Percentiles rank a stretch among this genome's conserved stretches.
Evolutionary conservation across 2,113 vertebrate species (phyloP).

Genomic region (Mirounga angustirostris): DNA sequence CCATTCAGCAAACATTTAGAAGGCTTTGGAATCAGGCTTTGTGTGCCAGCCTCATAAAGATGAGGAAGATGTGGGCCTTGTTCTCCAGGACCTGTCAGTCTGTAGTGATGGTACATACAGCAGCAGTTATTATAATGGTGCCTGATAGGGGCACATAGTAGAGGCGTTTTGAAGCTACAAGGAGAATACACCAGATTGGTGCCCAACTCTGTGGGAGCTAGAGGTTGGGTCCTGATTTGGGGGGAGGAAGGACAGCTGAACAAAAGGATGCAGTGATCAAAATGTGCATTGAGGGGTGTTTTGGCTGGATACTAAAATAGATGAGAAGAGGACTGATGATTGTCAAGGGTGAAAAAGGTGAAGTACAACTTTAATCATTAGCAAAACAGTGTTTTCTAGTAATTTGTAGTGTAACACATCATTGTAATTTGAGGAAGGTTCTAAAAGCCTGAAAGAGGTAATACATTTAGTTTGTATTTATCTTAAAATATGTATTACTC

Average conservation of each 20-base stretch:
- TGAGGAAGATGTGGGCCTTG: conserved; percentile 8
- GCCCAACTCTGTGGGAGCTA: neutral
- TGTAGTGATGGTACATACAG: neutral
- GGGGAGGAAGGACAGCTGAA: neutral
- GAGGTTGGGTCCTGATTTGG: neutral
- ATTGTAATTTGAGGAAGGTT: neutral
- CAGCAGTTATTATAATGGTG: neutral
- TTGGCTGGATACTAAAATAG: neutral
- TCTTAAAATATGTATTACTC: neutral
- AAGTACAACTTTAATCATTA: conserved; percentile 34
- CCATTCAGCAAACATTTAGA: conserved; percentile 43
- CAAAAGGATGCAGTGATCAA: neutral
- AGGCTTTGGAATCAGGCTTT: neutral
- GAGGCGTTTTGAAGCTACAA: neutral
- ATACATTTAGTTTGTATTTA: neutral
- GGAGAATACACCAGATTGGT: neutral
- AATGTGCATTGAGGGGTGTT: neutral
- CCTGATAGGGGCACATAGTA: neutral
- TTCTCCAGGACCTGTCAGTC: conserved; percentile 4
- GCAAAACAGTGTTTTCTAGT: neutral
- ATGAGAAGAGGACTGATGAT: neutral
- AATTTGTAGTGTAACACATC: neutral
- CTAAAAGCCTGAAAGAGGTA: conserved; percentile 16
- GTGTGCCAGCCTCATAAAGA: neutral
- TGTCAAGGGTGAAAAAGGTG: neutral